A percentile compares a stretch with the other conserved stretches of the same genome.
Conservation (phyloP, 2,888 invertebrate genomes). For the Laothoe populi region DNA sequence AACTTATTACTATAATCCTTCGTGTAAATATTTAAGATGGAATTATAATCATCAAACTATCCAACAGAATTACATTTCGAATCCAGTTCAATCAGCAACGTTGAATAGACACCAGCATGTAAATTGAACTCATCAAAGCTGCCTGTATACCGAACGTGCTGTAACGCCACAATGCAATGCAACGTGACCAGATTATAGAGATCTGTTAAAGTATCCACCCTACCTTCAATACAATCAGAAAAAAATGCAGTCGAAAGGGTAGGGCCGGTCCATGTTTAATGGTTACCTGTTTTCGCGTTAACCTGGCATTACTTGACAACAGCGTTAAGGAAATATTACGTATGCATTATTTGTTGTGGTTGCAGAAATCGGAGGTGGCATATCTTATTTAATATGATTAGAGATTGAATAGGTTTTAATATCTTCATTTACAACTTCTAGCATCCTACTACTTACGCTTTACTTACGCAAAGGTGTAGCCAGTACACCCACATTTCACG, state of each 20-base stretch:
- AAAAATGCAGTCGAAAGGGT: neutral
- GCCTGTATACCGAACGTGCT: conserved; percentile 25
- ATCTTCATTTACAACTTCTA: too few relatives aligned
- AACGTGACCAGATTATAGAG: neutral
- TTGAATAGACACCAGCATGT: conserved; percentile 6
- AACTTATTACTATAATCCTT: neutral
- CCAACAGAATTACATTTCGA: neutral
- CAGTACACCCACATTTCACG: too few relatives aligned
- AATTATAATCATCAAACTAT: neutral
- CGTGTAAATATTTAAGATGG: neutral
- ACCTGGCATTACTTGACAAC: conserved; percentile 10
- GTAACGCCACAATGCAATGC: conserved; percentile 14
- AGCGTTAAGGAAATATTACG: conserved; percentile 1
- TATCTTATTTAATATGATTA: too few relatives aligned
- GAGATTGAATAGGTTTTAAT: too few relatives aligned
- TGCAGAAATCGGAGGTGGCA: too few relatives aligned
- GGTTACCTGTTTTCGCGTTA: neutral
- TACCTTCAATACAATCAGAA: neutral
- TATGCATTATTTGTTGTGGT: too few relatives aligned
- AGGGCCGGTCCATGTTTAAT: conserved; percentile 4
- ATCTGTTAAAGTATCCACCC: neutral
- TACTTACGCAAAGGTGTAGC: too few relatives aligned
- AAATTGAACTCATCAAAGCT: conserved; percentile 14
- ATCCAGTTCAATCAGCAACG: conserved; percentile 8
- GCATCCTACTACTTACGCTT: too few relatives aligned